These are phyloP conservation scores for Heterohyrax brucei DNA, from an alignment of 2,797 vertebrate genomes.

Conservation along the genomic window DNA sequence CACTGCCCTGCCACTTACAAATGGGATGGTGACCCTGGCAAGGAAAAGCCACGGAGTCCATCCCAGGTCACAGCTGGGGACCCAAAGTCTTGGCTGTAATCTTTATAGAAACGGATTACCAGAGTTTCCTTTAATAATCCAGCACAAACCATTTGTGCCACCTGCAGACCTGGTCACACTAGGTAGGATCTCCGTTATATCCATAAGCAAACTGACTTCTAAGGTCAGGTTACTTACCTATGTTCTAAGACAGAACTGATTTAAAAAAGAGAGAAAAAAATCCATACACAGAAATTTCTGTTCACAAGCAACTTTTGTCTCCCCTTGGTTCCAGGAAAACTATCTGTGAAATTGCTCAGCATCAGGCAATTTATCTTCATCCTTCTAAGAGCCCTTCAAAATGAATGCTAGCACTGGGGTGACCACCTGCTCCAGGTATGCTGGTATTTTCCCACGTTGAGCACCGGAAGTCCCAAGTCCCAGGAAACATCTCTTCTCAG, in stretches of 20 bases:
- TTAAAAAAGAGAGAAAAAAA: not conserved
- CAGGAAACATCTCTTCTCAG: not conserved
- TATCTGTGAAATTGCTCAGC: not conserved
- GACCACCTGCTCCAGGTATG: not conserved
- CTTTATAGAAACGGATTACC: too few relatives aligned
- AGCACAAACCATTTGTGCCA: too few relatives aligned
- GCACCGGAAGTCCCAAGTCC: not conserved
- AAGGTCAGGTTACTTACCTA: too few relatives aligned
- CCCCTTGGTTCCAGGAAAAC: not conserved
- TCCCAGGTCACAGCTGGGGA: not conserved
- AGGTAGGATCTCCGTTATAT: too few relatives aligned
- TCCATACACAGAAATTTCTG: not conserved
- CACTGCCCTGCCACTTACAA: not conserved
- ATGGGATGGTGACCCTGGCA: not conserved
- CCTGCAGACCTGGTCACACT: too few relatives aligned
- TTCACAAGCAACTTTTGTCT: slow-evolving; percentile 50
- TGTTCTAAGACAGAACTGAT: not conserved
- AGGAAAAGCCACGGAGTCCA: not conserved
- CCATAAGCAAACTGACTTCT: too few relatives aligned
- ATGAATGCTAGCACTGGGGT: not conserved
- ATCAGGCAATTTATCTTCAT: slow-evolving; percentile 45
- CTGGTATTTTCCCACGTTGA: not conserved
- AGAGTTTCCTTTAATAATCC: too few relatives aligned
- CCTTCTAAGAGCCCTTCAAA: not conserved
- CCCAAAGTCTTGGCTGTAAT: not conserved